Evolutionary conservation across 2,888 invertebrate genomes (phyloP), one percentile per base, ranked within the genome.

Genomic region (Nudaria mundana): DNA sequence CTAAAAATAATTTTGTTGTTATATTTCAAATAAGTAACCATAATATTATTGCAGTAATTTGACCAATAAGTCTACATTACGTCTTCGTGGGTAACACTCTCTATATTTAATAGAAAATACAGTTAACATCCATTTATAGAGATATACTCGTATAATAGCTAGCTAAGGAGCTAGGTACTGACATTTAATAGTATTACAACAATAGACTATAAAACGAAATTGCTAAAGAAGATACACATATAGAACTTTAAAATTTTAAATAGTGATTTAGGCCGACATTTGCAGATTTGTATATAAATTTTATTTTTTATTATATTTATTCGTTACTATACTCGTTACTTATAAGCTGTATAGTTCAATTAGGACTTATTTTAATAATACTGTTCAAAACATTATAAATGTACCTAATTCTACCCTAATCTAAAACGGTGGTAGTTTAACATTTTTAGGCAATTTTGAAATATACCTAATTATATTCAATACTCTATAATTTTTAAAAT

Each of bases 301-400:
- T 31, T 6, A 31, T 18, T 31, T 5, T 20, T 13, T 40, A 11
- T 13, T 30, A 47, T 37, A 25, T 8, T 15, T 11, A 20, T 10
- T 22, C 24, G 2, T 29, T 5, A 28, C 12, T 13, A 20, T 7
- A 36, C 30, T 46, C 32, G 42, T 39, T 33, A 30, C 29, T 26
- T 35, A 37, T 44, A 44, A 16, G 8, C n/a, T 31, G n/a, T 40
- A 46, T 63, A 64, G 31, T 29, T 38, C 54, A 60, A 14, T 24
- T 34, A 44, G 57, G 34, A 56, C 65, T 66, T 69, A 71, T 29
- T 45, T 57, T 71, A 72, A 63, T 76, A 76, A 77, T 73, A 80
- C 76, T 76, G 71, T 81, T 74, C n/a, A n/a, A n/a, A n/a, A n/a
- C n/a, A n/a, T n/a, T n/a, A n/a, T n/a, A n/a, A n/a, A n/a, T n/a